Evolutionary conservation across 2,888 invertebrate genomes (phyloP).

Genomic region (Diaphora mendica): DNA sequence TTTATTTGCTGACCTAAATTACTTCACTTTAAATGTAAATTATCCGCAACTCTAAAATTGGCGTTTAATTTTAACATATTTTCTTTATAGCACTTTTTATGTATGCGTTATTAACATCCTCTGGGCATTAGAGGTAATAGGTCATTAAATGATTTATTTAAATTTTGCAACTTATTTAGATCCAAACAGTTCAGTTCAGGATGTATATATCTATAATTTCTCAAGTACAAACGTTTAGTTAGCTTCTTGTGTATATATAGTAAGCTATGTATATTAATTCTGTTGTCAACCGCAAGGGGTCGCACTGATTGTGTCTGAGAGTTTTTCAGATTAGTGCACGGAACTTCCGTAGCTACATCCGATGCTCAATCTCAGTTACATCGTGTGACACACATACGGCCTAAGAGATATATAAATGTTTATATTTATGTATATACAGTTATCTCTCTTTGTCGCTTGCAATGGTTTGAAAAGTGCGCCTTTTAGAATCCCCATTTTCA

Average conservation of each 20-base stretch:
- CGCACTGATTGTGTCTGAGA: constrained; percentile 27
- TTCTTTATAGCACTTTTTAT: constrained; percentile 25
- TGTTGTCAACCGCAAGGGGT: constrained; percentile 24
- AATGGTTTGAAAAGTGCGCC: background rate
- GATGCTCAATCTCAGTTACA: constrained; percentile 59
- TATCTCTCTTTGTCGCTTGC: constrained; percentile 1
- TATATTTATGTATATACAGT: background rate
- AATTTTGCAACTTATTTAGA: too few species aligned
- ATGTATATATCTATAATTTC: background rate
- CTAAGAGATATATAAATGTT: background rate
- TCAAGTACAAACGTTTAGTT: background rate
- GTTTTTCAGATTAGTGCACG: constrained; percentile 50
- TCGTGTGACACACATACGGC: constrained; percentile 51
- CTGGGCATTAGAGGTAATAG: background rate
- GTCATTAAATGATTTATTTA: too few species aligned
- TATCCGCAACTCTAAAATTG: constrained; percentile 47
- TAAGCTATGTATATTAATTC: constrained; percentile 18
- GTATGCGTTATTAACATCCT: background rate
- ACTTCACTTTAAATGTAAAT: constrained; percentile 81
- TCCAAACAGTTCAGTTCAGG: too few species aligned
- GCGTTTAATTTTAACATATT: constrained; percentile 38
- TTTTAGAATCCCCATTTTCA: background rate
- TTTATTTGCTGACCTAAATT: constrained; percentile 71
- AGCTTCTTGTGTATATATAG: constrained; percentile 5
- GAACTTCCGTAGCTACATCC: constrained; percentile 54